Conservation (phyloP, 2,888 invertebrate species). For the Hemaris fuciformis region DNA sequence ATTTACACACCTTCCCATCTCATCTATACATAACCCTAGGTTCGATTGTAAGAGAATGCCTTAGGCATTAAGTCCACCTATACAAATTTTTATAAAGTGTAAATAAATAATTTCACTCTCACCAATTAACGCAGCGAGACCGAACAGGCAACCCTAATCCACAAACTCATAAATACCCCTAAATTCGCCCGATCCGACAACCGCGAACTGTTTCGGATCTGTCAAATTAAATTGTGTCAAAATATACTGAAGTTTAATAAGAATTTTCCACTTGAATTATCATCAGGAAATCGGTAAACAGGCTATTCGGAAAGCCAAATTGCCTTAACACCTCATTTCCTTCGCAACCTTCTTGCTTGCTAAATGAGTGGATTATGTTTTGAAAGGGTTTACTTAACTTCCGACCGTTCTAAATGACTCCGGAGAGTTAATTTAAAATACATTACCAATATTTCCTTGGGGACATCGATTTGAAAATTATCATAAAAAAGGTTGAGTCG, state of each 20-base stretch:
- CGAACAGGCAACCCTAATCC: too few relatives aligned
- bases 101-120: too few relatives aligned
- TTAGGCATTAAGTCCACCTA: too few relatives aligned
- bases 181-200: not conserved
- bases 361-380: constrained; percentile 6
- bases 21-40: too few relatives aligned
- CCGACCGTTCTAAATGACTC: not conserved
- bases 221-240: not conserved
- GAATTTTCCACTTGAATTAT: constrained; percentile 7
- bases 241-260: constrained; percentile 1
- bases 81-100: too few relatives aligned
- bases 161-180: too few relatives aligned
- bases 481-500: not conserved
- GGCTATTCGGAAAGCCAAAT: not conserved
- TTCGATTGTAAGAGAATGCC: too few relatives aligned
- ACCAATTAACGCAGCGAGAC: too few relatives aligned
- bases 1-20: too few relatives aligned
- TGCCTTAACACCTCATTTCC: constrained; percentile 6
- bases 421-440: not conserved
- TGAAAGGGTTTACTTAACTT: constrained; percentile 7
- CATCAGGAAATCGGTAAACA: constrained; percentile 1
- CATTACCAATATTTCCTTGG: not conserved
- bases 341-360: not conserved
- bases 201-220: not conserved
- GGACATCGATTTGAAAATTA: not conserved